Conservation (phyloP, 1,140 invertebrate species). For the Planococcus citri region DNA sequence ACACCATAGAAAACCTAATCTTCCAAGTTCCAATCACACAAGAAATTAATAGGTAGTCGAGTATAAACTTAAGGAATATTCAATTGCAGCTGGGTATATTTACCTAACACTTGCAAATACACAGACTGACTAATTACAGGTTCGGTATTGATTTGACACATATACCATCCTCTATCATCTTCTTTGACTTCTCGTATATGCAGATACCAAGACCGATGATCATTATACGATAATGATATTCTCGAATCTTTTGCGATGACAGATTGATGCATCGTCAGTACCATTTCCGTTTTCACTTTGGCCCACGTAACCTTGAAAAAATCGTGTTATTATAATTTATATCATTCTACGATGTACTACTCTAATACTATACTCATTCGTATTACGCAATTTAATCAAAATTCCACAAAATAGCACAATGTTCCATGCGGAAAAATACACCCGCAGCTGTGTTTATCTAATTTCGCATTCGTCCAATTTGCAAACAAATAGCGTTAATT, state of each 20-base stretch:
- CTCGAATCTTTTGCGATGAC: slow-evolving; percentile 79
- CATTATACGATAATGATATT: slow-evolving; percentile 72
- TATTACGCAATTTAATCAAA: too few relatives aligned
- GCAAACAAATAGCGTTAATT: neutral
- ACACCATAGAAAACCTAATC: neutral
- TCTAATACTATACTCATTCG: too few relatives aligned
- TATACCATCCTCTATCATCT: slow-evolving; percentile 68
- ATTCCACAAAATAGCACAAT: too few relatives aligned
- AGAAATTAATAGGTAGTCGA: neutral
- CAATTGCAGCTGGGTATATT: too few relatives aligned
- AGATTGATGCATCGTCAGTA: slow-evolving; percentile 75
- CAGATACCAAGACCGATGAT: slow-evolving; percentile 76
- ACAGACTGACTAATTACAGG: slow-evolving; percentile 72
- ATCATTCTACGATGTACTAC: too few relatives aligned
- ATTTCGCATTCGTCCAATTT: neutral
- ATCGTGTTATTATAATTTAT: neutral
- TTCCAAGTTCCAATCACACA: neutral
- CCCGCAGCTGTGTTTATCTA: neutral
- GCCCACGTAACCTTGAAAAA: slow-evolving; percentile 70
- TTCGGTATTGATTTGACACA: slow-evolving; percentile 75
- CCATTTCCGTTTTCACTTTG: slow-evolving; percentile 79
- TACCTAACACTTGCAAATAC: slow-evolving; percentile 77
- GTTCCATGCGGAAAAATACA: too few relatives aligned
- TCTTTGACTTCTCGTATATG: slow-evolving; percentile 71
- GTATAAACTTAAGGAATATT: neutral